phyloP scores from a whole-genome alignment of 92 coral and sea anemone genomes.

The Pocillopora meandrina region DNA sequence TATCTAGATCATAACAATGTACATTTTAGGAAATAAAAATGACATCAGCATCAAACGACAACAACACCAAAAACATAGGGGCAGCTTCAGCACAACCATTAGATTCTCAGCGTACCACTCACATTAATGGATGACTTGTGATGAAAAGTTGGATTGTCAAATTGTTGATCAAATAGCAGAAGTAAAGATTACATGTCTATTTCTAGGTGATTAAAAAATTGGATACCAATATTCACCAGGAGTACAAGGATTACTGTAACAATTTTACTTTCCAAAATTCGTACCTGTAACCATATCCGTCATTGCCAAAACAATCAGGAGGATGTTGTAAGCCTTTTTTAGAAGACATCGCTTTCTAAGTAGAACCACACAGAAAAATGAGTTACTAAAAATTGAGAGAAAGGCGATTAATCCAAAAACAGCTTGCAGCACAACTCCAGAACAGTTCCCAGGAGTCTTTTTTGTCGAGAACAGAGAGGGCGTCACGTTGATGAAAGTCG shows the following conservation, averaged over 20 bases:
- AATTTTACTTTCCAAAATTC: background rate
- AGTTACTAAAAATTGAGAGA: background rate
- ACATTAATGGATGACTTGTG: too few relatives aligned
- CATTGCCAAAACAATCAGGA: background rate
- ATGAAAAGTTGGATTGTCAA: too few relatives aligned
- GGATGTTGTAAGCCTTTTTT: background rate
- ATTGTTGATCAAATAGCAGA: too few relatives aligned
- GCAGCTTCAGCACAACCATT: too few relatives aligned
- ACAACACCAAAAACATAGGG: too few relatives aligned
- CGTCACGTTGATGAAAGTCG: background rate
- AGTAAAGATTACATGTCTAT: too few relatives aligned
- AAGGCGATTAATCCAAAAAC: conserved; percentile 3
- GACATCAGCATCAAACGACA: too few relatives aligned
- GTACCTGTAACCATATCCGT: conserved; percentile 16
- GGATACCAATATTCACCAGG: too few relatives aligned
- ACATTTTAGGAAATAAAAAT: too few relatives aligned
- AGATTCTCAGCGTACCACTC: too few relatives aligned
- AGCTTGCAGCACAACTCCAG: background rate
- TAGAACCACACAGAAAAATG: background rate
- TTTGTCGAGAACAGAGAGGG: background rate
- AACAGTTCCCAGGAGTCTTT: background rate
- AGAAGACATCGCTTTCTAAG: background rate
- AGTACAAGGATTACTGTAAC: too few relatives aligned
- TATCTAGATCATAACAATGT: background rate
- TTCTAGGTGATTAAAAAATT: too few relatives aligned